Evolutionary conservation across 1,140 invertebrate species (phyloP), one percentile per base, ranked within the genome.

Genomic region (Nasonia giraulti): DNA sequence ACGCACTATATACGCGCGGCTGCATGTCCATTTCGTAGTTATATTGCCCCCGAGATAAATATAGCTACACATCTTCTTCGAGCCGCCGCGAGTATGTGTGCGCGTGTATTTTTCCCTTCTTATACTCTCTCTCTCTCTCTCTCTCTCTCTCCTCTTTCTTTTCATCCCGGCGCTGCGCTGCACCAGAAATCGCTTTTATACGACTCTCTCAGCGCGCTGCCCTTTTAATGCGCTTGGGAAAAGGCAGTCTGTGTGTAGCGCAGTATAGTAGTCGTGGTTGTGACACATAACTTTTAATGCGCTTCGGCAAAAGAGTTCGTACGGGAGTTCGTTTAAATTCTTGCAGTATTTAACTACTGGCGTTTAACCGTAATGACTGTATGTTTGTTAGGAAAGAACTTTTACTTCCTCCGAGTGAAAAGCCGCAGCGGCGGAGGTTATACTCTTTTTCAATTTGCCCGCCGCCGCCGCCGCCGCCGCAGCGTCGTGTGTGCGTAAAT

Each of bases 31-130:
- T 88, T 89, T 90, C 84, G 85, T 85, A 86, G 69, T 87, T 87
- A 87, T 85, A 87, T 87, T 85, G 73, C 86, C 82, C 82, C 47
- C 81, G 83, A 87, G 87, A 88, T 90, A 90, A 90, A 89, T 88
- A 87, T 88, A 88, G 87, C 86, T 76, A 87, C 87, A 87, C 84
- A 84, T 87, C 83, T 84, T 84, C 83, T 84, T 84, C 77, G 83
- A 74, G 17, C 68, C 23, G 23, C 68, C 14, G 6, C 6, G 20
- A 1, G 55, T n/a, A 20, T 17, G 55, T 17, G 6, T n/a, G 55
- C 44, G 78, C 33, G 62, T 62, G 82, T 79, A 84, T 79, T 79
- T 84, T 37, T 37, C 5, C 5, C 33, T 37, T 37, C 33, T 27
- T 23, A 79, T 78, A 44, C 84, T 81, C 69, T 76, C 73, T 62